Percentiles rank a stretch among this genome's conserved stretches.
Evolutionary conservation across 1,140 invertebrate species (phyloP).

Genomic region (Harlomillsia oculata): DNA sequence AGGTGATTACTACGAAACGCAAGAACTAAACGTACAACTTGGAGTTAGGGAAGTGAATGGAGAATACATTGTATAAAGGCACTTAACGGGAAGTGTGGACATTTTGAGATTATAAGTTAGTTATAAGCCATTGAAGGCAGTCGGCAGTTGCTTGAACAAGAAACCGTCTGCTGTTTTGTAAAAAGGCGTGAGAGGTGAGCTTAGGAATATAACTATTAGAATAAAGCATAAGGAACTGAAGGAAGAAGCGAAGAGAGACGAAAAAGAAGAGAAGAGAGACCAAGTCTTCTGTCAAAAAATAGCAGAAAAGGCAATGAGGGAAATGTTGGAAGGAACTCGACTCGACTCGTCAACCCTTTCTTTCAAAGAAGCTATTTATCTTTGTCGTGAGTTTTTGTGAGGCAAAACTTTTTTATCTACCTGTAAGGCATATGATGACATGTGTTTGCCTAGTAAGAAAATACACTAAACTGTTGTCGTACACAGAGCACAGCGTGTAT

Average conservation of each 20-base stretch:
- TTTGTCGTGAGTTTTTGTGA: constrained; percentile 26
- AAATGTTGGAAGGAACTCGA: constrained; percentile 4
- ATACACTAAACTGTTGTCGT: constrained; percentile 7
- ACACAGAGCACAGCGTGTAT: neutral
- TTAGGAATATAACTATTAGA: neutral
- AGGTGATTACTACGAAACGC: too few species aligned
- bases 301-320: constrained; percentile 2
- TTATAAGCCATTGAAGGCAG: neutral
- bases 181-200: neutral
- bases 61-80: too few species aligned
- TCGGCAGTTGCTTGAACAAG: neutral
- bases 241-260: neutral
- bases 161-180: neutral
- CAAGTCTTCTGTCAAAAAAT: constrained; percentile 10
- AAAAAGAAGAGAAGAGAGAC: neutral
- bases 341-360: constrained; percentile 17
- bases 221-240: neutral
- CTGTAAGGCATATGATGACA: constrained; percentile 24
- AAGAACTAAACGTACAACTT: too few species aligned
- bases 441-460: constrained; percentile 4
- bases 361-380: constrained; percentile 28
- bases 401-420: constrained; percentile 24
- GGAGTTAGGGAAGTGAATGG: too few species aligned
- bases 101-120: too few species aligned
- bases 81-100: too few species aligned